Base-by-base conservation (phyloP, 2,113 vertebrate species). In the Suncus etruscus region DNA sequence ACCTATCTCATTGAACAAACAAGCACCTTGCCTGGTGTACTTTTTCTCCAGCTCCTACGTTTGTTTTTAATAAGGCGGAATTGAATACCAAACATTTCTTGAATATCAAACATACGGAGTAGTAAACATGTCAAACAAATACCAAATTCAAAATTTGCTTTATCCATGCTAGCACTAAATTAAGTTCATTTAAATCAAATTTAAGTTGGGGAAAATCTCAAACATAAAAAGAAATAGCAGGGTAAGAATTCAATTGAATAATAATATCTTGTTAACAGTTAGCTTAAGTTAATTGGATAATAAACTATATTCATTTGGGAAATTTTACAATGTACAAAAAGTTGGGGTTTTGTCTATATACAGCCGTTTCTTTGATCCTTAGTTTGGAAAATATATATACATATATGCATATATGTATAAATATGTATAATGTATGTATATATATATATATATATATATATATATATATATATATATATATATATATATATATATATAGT, bases 141-240 rank as follows among this genome's bases (percentile, higher is more conserved):
- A 54, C 87, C 51, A 91, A 83, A 27, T 88, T 66, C 70, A 66
- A 95, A 58, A 51, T 81, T 74, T 84, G 29, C 54, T 90, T 93
- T 94, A 75, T 75, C 70, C 51, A 86, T 74, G 29, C 14, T 70
- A 65, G 31, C 1, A 69, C 3, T 90, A 45, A 65, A 87, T 29
- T 85, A 83, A 76, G 51, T 74, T 95, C 50, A 92, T 69, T 12
- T 83, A 83, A 92, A 68, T 83, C 61, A 86, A 86, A 77, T 69
- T 86, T 79, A 89, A 84, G 29, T 77, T 48, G 48, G 15, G 9
- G 1, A 81, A 84, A 65, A 50, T 78, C n/a, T 82, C 58, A 87
- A 47, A 78, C 65, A 83, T 66, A 92, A 45, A 81, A 86, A 58
- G 32, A 73, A 4, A 8, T n/a, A 83, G 16, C 4, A 63, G 24